A percentile compares a stretch with the other conserved stretches of the same genome.
These are phyloP conservation scores for Tenualosa ilisha DNA, from an alignment of 2,797 vertebrate genomes.

Conservation along the genomic window DNA sequence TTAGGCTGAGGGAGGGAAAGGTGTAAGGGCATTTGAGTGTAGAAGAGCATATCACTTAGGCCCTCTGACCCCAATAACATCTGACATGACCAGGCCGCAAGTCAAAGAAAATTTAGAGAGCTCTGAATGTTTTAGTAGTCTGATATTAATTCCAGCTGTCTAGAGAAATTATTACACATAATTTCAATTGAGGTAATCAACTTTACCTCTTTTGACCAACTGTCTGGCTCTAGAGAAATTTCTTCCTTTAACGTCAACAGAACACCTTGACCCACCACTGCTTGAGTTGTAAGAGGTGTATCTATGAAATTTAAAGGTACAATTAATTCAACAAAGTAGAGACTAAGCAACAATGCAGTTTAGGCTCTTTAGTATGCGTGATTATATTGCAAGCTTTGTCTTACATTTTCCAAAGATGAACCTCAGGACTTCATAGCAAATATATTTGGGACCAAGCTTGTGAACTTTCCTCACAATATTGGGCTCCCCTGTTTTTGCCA, in stretches of 20 bases:
- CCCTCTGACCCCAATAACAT: no score
- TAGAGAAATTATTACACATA: no score
- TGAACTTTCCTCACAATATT: slow-evolving; percentile 50
- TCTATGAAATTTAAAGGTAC: background rate
- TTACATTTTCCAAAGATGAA: slow-evolving; percentile 84
- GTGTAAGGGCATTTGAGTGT: no score
- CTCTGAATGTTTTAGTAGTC: no score
- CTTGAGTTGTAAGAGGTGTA: background rate
- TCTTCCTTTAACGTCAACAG: background rate
- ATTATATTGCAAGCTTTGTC: slow-evolving; percentile 47
- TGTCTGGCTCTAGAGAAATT: background rate
- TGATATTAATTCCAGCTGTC: no score
- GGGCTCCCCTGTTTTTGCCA: slow-evolving; percentile 67
- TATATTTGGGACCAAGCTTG: slow-evolving; percentile 44
- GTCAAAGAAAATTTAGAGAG: no score
- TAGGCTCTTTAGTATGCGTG: background rate
- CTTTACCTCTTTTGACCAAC: slow-evolving; percentile 49
- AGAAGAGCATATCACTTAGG: no score
- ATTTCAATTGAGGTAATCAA: background rate
- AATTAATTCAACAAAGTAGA: background rate
- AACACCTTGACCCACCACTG: background rate
- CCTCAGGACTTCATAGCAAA: slow-evolving; percentile 61
- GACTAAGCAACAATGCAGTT: background rate
- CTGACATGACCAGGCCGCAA: no score
- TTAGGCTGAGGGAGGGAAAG: no score